Base-by-base conservation (phyloP, 2,797 vertebrate genomes). In the Poecilia gillii region DNA sequence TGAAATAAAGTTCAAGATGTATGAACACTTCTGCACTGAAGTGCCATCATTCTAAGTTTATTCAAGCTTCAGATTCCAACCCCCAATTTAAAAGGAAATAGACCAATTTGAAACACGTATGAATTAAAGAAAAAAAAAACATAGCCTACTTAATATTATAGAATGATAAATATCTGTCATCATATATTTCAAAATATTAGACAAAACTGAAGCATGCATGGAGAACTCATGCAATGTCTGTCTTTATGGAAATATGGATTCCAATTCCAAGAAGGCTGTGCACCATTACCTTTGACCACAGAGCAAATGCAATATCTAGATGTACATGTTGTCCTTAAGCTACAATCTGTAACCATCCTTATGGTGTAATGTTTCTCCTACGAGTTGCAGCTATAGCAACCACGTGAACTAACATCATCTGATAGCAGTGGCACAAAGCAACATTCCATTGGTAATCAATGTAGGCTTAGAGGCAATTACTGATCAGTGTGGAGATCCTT, bases 381-480 rank as follows among this genome's bases (percentile, higher is more conserved):
- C 85, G 87, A 91, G 87, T 79, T 66, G 53, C 80, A 79, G 87
- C 88, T 84, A 88, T 47, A 71, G 59, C 81, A 91, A 89, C 85
- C 82, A 75, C 68, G 70, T 64, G 84, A 85, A 76, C 84, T 91
- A 92, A 90, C 79, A 89, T 45, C 76, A 83, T 79, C 76, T 85
- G 84, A 86, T 62, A 0, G 20, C 75, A 47, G 75, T 1, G 46
- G 83, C 85, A 74, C 85, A 83, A 74, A 8, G 75, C 39, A 8
- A 51, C n/a, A 14, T 75, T 76, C 55, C 75, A 88, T 82, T 68
- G 89, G 75, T 83, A 94, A 94, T 95, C 93, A 84, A 94, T 92
- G 79, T 12, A 74, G 80, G 87, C 88, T 89, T 83, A 68, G 82
- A 84, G 87, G 88, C 81, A 51, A 79, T 78, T 43, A 79, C 76